Base-by-base conservation (phyloP, 2,888 invertebrate species). In the Drosophila seclusa region DNA sequence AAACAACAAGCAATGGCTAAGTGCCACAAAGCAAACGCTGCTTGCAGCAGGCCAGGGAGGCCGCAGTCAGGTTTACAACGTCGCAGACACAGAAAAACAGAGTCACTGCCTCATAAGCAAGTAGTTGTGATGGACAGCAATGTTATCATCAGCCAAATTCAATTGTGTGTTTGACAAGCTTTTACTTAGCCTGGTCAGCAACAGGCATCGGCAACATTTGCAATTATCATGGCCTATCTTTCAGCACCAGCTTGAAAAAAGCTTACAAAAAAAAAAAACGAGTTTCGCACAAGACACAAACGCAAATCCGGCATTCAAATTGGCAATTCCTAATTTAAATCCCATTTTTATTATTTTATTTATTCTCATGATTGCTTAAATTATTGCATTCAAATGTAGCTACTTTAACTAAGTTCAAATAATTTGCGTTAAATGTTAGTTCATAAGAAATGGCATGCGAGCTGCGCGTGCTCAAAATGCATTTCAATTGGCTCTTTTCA, bases 401-500 rank as follows among this genome's bases (percentile, higher is more conserved):
- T 64, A 21, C 40, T 27, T 57, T 32, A 27, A 42, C n/a, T 2
- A 10, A 31, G 52, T 61, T 74, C 70, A 74, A 59, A 69, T 74
- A 75, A 70, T 58, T 61, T 53, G 57, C 60, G 16, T 27, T 52
- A 72, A 61, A 62, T 65, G 42, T 40, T n/a, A 4, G 66, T 11
- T 40, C 13, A 36, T 38, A 6, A 58, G 18, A 24, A 38, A 29
- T 40, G 54, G 58, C 59, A 73, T 76, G 73, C 65, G 57, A 69
- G 59, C 48, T 69, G 80, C 78, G 83, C 87, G 82, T 84, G 87
- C 64, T 84, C 36, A 45, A 53, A 66, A 78, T 80, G 80, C 80
- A 84, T 87, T 84, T 76, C 78, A 80, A 78, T 80, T 68, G 69
- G 63, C 72, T 75, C 69, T 84, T 82, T 72, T 73, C 71, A 75